phyloP scores from a whole-genome alignment of 2,797 vertebrate species.

The Liparis tanakae region DNA sequence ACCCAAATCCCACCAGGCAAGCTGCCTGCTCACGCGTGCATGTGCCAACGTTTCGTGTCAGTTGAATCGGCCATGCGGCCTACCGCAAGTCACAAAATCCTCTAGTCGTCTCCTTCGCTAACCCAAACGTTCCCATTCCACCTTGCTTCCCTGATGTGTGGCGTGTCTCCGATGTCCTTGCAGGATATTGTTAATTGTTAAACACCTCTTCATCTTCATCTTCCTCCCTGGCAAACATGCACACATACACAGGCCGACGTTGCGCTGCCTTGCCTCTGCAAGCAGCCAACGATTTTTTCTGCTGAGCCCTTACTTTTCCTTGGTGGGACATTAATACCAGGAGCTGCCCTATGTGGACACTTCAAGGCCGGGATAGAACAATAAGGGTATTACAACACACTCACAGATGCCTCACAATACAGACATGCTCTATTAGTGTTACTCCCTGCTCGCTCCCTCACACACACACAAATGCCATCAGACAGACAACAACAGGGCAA shows the following conservation, averaged over 20 bases:
- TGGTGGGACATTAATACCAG: constrained; percentile 67
- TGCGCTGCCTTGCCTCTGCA: constrained; percentile 55
- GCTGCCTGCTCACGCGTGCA: constrained; percentile 66
- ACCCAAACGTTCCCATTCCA: constrained; percentile 43
- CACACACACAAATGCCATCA: constrained; percentile 57
- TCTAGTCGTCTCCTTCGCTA: constrained; percentile 26
- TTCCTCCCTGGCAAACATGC: constrained; percentile 51
- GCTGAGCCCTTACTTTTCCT: constrained; percentile 71
- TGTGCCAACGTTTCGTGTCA: constrained; percentile 29
- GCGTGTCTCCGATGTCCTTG: constrained; percentile 51
- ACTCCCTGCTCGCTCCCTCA: constrained; percentile 39
- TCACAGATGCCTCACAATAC: constrained; percentile 59
- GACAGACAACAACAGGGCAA: constrained; percentile 64
- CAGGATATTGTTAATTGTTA: constrained; percentile 51
- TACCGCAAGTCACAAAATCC: constrained; percentile 42
- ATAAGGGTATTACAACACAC: constrained; percentile 69
- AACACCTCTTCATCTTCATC: constrained; percentile 53
- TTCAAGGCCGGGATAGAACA: constrained; percentile 66
- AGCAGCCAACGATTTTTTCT: constrained; percentile 69
- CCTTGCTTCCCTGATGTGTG: constrained; percentile 40
- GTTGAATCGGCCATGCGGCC: constrained; percentile 36
- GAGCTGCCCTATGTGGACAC: constrained; percentile 63
- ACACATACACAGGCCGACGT: constrained; percentile 56
- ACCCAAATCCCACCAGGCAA: constrained; percentile 75
- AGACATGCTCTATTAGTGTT: constrained; percentile 67